These are phyloP conservation scores for Chrysina gloriosa DNA, from an alignment of 2,888 invertebrate genomes.

Conservation along the genomic window DNA sequence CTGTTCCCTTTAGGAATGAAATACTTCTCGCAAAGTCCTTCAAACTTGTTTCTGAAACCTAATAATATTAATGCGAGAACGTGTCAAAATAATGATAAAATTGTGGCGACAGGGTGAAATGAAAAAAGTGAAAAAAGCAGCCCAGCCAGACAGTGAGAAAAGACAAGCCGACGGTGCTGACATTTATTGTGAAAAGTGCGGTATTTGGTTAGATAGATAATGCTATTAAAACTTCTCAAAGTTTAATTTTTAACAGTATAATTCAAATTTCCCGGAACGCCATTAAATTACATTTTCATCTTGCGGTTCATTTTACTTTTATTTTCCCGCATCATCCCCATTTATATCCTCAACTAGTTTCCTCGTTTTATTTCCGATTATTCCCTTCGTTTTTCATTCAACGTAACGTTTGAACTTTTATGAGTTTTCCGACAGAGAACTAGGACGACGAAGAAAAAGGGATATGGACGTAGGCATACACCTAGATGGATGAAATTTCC, in stretches of 20 bases:
- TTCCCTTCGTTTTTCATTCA: slow-evolving; percentile 40
- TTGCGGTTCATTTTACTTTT: slow-evolving; percentile 32
- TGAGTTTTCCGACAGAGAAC: slow-evolving; percentile 37
- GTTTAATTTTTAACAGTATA: slow-evolving; percentile 43
- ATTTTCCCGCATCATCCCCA: slow-evolving; percentile 23
- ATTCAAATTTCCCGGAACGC: slow-evolving; percentile 43
- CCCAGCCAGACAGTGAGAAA: slow-evolving; percentile 18
- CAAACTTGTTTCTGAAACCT: background rate
- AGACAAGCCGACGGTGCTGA: slow-evolving; percentile 21
- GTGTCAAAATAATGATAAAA: slow-evolving; percentile 18
- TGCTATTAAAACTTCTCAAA: slow-evolving; percentile 43
- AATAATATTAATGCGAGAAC: slow-evolving; percentile 9
- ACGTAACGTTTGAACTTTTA: slow-evolving; percentile 43
- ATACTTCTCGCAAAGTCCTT: too few relatives aligned
- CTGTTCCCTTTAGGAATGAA: too few relatives aligned
- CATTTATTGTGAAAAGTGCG: slow-evolving; percentile 41
- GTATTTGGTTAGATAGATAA: slow-evolving; percentile 43
- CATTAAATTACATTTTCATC: slow-evolving; percentile 43
- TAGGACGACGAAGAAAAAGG: background rate
- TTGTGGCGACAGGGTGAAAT: slow-evolving; percentile 4
- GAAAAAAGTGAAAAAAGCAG: slow-evolving; percentile 19
- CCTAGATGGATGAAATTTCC: slow-evolving; percentile 39
- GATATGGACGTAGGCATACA: background rate
- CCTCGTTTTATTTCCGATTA: slow-evolving; percentile 33
- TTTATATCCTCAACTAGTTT: slow-evolving; percentile 30